Evolutionary conservation across 2,113 vertebrate genomes (phyloP), one percentile per base, ranked within the genome.

Genomic region (Phalacrocorax carbo): DNA sequence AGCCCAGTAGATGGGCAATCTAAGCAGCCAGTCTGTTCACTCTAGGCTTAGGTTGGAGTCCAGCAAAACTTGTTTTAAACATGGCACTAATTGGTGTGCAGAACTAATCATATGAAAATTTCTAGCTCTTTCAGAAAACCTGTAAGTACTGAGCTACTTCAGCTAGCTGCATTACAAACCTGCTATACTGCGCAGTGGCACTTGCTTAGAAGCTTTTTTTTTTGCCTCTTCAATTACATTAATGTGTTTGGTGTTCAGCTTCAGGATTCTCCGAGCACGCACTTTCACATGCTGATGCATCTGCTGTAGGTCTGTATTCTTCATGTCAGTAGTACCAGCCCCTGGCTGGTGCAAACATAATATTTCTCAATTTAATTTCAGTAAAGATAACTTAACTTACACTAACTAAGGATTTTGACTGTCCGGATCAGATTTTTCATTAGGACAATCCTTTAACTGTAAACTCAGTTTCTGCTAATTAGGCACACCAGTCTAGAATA

Each of bases 261-360:
- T 0, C 3, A 15, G n/a, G 6, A 4, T 34, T 51, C 19, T 48
- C 46, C 1, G 5, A 61, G 61, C 20, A 0, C 55, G 48, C 23
- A 0, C 38, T 32, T 44, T 9, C 22, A 15, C 2, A 0, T 22
- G n/a, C 44, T 58, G 58, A 4, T 68, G 54, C 9, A 6, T 30
- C n/a, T 58, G 46, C 64, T 55, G 19, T 6, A 11, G n/a, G 30
- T 49, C 34, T 55, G 52, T 15, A 32, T 23, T 51, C 15, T 42
- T 34, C 0, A 0, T 21, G 10, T 40, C 17, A 4, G 18, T 30
- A 26, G 13, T 25, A 26, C 55, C 36, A 49, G 36, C 38, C n/a
- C 48, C 16, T 6, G 55, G 29, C 64, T 27, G 17, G 7, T 72
- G 30, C n/a, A 42, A 11, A 46, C 6, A 1, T 8, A 11, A 0